Evolutionary conservation across 1,140 invertebrate genomes (phyloP), one percentile per base, ranked within the genome.

Genomic region (Plectrocnemia conspersa): DNA sequence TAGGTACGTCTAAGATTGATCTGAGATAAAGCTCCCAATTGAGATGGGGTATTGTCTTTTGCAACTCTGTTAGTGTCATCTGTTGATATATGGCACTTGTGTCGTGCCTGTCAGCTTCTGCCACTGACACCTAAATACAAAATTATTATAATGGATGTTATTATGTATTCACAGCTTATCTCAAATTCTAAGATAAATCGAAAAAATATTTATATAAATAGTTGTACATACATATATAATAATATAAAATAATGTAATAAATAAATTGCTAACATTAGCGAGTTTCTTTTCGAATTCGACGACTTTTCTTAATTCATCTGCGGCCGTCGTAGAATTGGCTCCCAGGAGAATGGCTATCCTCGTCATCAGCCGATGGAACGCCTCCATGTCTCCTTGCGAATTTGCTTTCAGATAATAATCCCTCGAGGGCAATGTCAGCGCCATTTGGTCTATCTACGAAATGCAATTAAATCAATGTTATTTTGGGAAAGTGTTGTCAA

Each of bases 91-190:
- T 88, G 13, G 79, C 73, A 38, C 85, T 86, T 0, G 87, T 89
- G 62, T 92, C 89, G 59, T 91, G 88, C 1, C 88, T 74, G 62
- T 92, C 88, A 2, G 85, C 84, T 75, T 91, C 88, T 1, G 87
- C 81, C 33, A 85, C 67, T 0, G 87, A 86, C 1, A 82, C 82
- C 86, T 89, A 55, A 11, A 59, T n/a, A n/a, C n/a, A n/a, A 63
- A 61, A 59, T 47, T 15, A 25, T 11, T 42, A 19, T 10, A 44
- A 24, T n/a, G 6, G 27, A 29, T 7, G 27, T 29, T 29, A 29
- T 29, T n/a, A n/a, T n/a, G n/a, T n/a, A n/a, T n/a, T n/a, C n/a
- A n/a, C n/a, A n/a, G 19, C 7, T 19, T 10, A 10, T 10, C 16
- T 44, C 5, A 21, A 6, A 44, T 6, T 4, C 41, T 44, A 44